Evolutionary conservation across 2,113 vertebrate species (phyloP).

Genomic region (Camarhynchus parvulus): DNA sequence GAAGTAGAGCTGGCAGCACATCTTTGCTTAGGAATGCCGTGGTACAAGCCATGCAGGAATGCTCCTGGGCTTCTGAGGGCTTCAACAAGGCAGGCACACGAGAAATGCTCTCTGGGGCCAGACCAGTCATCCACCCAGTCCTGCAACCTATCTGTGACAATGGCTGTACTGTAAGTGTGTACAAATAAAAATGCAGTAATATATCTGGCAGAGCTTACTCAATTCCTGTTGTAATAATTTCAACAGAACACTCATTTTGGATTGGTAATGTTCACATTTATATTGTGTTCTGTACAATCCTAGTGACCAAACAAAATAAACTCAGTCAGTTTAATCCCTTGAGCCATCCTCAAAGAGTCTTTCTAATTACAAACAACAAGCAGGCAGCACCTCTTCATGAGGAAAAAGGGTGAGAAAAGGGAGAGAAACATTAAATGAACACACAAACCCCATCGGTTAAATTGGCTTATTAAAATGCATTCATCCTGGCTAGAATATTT

Average conservation of each 20-base stretch:
- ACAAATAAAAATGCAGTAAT: not conserved
- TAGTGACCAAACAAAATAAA: not conserved
- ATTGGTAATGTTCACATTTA: not conserved
- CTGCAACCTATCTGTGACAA: not conserved
- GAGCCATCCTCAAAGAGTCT: not conserved
- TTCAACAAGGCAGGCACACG: not conserved
- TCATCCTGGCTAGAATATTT: not conserved
- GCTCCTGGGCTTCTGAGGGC: not conserved
- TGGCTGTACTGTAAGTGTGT: not conserved
- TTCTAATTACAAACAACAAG: not conserved
- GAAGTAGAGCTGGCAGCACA: not conserved
- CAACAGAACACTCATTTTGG: not conserved
- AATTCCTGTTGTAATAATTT: not conserved
- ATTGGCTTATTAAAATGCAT: not conserved
- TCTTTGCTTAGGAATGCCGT: not conserved
- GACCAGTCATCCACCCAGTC: not conserved
- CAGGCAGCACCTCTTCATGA: not conserved
- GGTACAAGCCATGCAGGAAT: not conserved
- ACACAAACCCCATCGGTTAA: not conserved
- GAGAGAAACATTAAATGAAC: not conserved
- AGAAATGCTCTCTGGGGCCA: not conserved
- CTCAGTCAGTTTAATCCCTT: not conserved
- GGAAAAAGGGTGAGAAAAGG: not conserved
- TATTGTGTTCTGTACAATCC: not conserved
- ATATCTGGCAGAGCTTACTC: not conserved